Percentiles rank a stretch among this genome's conserved stretches.
phyloP scores from a whole-genome alignment of 2,888 invertebrate genomes.

The Tromatobia lineatoria region DNA sequence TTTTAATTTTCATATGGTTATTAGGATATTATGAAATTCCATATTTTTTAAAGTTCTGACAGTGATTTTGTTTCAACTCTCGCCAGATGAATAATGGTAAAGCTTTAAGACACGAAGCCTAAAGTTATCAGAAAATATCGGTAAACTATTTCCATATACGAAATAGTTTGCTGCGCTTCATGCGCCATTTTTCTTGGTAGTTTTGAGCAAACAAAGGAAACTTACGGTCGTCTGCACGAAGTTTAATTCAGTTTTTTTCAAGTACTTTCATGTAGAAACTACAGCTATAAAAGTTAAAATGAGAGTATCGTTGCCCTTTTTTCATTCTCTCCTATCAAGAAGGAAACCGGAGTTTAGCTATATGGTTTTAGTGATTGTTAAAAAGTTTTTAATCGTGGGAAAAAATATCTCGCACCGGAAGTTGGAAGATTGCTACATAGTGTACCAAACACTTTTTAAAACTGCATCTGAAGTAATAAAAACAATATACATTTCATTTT shows the following conservation, averaged over 20 bases:
- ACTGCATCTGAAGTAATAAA: neutral
- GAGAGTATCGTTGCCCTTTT: neutral
- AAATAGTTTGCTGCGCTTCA: slow-evolving; percentile 7
- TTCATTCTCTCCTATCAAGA: neutral
- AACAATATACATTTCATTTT: neutral
- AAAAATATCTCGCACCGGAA: neutral
- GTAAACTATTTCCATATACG: slow-evolving; percentile 21
- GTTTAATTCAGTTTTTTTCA: slow-evolving; percentile 10
- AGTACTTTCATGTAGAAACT: neutral
- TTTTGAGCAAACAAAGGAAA: slow-evolving; percentile 24
- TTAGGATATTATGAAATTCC: neutral
- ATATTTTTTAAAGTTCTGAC: neutral
- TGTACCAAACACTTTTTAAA: neutral
- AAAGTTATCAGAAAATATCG: slow-evolving; percentile 13
- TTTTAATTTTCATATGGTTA: neutral
- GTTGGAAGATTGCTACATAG: neutral
- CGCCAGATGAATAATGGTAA: neutral
- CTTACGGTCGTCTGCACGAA: neutral
- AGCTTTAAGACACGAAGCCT: neutral
- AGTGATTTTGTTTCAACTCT: neutral
- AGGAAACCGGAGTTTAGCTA: neutral
- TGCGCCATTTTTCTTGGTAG: slow-evolving; percentile 3
- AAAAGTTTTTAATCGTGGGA: neutral
- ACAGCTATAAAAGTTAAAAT: slow-evolving; percentile 1
- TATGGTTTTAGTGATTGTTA: slow-evolving; percentile 9